These are phyloP conservation scores for Eidolon dupreanum DNA, from an alignment of 2,797 vertebrate genomes.

Conservation along the genomic window DNA sequence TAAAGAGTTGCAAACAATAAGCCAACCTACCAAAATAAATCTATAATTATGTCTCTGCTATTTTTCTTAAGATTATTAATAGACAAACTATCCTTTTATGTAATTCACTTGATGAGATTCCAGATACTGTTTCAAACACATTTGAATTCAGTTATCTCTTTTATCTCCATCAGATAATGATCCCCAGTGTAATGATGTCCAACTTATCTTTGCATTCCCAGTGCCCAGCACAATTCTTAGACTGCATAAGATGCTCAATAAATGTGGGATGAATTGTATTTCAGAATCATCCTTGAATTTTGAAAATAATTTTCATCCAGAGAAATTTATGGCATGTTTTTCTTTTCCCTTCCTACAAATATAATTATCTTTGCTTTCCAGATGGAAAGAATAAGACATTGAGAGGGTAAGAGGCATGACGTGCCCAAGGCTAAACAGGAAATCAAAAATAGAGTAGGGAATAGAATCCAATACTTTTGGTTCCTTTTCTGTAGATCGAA, in stretches of 20 bases:
- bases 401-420: background rate
- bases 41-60: background rate
- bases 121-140: background rate
- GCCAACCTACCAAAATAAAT: background rate
- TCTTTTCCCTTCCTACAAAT: background rate
- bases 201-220: background rate
- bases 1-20: background rate
- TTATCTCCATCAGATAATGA: background rate
- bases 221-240: background rate
- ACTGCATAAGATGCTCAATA: background rate
- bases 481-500: background rate
- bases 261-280: background rate
- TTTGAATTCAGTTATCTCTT: background rate
- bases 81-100: background rate
- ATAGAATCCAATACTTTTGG: background rate
- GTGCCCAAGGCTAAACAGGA: background rate
- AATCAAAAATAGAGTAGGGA: background rate
- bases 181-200: background rate
- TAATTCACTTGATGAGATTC: background rate
- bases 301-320: background rate
- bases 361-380: slow-evolving; percentile 18
- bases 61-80: background rate
- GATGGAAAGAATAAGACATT: background rate
- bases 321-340: background rate
- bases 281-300: slow-evolving; percentile 18